Percentiles rank a stretch among this genome's conserved stretches.
These are phyloP conservation scores for Ahaetulla prasina DNA, from an alignment of 2,113 vertebrate genomes.

Conservation along the genomic window DNA sequence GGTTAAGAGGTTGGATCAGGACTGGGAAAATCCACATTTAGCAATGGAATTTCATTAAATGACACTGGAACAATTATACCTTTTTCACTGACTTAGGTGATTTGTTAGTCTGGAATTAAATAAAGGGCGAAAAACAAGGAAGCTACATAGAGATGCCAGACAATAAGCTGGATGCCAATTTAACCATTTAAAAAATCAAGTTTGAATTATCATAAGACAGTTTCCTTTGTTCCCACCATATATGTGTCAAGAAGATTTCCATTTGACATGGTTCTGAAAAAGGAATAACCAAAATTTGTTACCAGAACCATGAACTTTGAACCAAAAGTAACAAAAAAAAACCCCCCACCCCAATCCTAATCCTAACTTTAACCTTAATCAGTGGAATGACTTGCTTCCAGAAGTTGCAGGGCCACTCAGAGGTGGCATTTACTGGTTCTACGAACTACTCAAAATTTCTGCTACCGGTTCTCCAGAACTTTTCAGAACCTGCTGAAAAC, in stretches of 20 bases:
- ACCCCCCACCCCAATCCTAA: no score
- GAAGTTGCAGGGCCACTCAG: no score
- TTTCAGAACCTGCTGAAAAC: no score
- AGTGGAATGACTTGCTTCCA: no score
- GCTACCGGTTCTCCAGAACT: no score
- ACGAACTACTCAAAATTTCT: no score
- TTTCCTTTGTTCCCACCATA: background rate
- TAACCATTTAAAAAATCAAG: background rate
- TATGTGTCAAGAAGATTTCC: background rate
- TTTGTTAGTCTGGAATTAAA: background rate
- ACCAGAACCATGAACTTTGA: background rate
- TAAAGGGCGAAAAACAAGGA: background rate
- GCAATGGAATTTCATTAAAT: background rate
- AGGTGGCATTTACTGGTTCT: no score
- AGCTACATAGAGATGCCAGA: background rate
- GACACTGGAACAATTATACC: background rate
- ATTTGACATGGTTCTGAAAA: background rate
- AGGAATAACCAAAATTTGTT: constrained; percentile 5
- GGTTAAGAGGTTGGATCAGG: background rate
- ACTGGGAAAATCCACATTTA: background rate
- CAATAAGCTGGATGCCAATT: background rate
- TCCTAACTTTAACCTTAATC: no score
- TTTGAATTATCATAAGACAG: background rate
- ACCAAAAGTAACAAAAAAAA: constrained; percentile 25
- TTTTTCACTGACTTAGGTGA: background rate